Evolutionary conservation across 2,113 vertebrate species (phyloP).

Genomic region (Gymnobelideus leadbeateri): DNA sequence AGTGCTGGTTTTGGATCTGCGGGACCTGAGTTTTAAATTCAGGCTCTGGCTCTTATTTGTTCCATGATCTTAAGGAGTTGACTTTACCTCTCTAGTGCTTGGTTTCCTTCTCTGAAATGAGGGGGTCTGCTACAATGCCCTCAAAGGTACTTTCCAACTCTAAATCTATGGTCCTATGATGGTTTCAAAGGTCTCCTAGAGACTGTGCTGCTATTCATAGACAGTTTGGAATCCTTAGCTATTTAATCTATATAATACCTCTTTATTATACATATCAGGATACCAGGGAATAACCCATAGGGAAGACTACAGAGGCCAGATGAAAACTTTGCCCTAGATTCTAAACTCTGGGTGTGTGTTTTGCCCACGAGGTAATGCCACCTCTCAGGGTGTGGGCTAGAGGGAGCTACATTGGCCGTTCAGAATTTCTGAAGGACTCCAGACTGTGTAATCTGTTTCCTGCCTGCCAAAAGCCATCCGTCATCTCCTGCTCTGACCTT

Average conservation of each 20-base stretch:
- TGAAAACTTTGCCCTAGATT: not conserved
- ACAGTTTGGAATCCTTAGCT: not conserved
- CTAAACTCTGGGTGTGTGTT: not conserved
- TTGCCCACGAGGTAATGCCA: not conserved
- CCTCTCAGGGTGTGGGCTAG: not conserved
- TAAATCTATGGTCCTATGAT: not conserved
- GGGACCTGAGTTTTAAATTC: not conserved
- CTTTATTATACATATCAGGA: not conserved
- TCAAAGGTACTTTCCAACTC: not conserved
- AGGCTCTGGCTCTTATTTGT: not conserved
- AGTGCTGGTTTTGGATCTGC: not conserved
- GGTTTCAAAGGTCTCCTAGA: not conserved
- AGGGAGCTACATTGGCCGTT: not conserved
- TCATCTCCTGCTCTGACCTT: slow-evolving; percentile 72
- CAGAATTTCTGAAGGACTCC: not conserved
- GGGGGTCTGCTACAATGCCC: not conserved
- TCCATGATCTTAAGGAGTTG: not conserved
- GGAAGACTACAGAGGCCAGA: not conserved
- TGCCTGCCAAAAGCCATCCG: slow-evolving; percentile 48
- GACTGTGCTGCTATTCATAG: not conserved
- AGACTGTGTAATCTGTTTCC: not conserved
- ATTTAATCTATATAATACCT: not conserved
- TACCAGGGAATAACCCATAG: not conserved
- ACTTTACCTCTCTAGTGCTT: not conserved
- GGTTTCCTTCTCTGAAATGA: not conserved